Percentiles rank a stretch among this genome's conserved stretches.
Evolutionary conservation across 1,140 invertebrate species (phyloP).

Genomic region (Conus ventricosus): DNA sequence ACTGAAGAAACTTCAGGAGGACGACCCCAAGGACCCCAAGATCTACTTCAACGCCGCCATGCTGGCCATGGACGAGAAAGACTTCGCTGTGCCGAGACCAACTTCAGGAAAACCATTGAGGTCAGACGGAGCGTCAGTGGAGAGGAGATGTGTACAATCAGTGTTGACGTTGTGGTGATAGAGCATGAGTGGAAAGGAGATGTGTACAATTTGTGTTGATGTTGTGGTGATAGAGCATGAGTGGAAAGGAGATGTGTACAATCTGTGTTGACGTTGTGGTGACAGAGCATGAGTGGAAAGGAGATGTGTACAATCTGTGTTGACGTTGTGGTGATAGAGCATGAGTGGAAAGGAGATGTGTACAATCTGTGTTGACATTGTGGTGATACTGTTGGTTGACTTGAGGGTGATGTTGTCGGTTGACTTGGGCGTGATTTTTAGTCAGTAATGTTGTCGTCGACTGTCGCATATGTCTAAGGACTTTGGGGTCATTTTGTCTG

Average conservation of each 20-base stretch:
- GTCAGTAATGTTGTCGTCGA: too few relatives aligned
- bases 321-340: not conserved
- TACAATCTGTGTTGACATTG: too few relatives aligned
- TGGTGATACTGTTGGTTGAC: too few relatives aligned
- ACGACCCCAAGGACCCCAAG: constrained; percentile 95
- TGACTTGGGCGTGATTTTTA: too few relatives aligned
- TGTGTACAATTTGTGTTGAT: too few relatives aligned
- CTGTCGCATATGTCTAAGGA: too few relatives aligned
- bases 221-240: not conserved
- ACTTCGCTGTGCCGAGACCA: constrained; percentile 83
- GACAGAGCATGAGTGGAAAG: not conserved
- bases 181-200: too few relatives aligned
- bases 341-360: too few relatives aligned
- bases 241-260: too few relatives aligned
- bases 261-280: too few relatives aligned
- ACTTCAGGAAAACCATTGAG: constrained; percentile 73
- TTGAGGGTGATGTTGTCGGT: too few relatives aligned
- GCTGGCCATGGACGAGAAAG: constrained; percentile 95
- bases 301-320: not conserved
- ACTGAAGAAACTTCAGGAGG: constrained; percentile 80
- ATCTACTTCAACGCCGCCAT: constrained; percentile 98
- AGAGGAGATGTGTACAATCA: not conserved
- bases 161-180: not conserved
- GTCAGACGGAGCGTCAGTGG: constrained; percentile 45
- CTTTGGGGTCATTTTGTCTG: too few relatives aligned